Evolutionary conservation across 2,888 invertebrate species (phyloP).

Genomic region (Cinara cedri): DNA sequence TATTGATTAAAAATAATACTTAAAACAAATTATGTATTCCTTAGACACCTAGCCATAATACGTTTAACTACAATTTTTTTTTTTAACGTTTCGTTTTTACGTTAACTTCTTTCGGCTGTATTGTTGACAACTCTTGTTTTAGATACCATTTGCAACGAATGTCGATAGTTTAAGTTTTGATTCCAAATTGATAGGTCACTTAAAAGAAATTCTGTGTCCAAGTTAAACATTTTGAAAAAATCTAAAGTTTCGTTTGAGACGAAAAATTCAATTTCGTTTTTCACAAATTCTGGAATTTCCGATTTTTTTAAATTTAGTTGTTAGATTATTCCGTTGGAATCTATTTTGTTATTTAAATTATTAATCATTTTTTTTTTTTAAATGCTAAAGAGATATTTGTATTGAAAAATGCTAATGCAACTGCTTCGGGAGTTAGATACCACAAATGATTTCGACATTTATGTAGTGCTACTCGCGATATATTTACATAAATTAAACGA

Average conservation of each 20-base stretch:
- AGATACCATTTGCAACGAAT: neutral
- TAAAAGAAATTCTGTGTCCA: slow-evolving; percentile 12
- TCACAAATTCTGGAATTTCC: neutral
- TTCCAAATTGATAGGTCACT: neutral
- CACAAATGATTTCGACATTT: no score
- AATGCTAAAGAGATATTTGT: neutral
- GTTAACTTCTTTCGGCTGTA: no score
- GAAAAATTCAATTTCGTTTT: neutral
- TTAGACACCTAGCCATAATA: no score
- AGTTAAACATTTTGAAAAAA: slow-evolving; percentile 10
- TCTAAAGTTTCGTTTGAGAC: neutral
- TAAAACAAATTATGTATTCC: no score
- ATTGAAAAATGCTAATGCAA: slow-evolving; percentile 1
- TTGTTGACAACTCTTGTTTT: neutral
- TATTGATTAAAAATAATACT: no score
- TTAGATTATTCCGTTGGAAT: neutral
- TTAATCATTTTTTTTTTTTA: neutral
- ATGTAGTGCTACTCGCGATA: no score
- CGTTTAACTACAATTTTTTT: no score
- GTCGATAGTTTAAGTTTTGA: neutral
- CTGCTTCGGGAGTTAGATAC: neutral
- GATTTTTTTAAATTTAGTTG: slow-evolving; percentile 4
- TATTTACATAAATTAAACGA: no score
- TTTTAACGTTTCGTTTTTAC: no score
- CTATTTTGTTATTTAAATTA: neutral